Evolutionary conservation across 2,888 invertebrate species (phyloP).

Genomic region (Perizoma flavofasciatum): DNA sequence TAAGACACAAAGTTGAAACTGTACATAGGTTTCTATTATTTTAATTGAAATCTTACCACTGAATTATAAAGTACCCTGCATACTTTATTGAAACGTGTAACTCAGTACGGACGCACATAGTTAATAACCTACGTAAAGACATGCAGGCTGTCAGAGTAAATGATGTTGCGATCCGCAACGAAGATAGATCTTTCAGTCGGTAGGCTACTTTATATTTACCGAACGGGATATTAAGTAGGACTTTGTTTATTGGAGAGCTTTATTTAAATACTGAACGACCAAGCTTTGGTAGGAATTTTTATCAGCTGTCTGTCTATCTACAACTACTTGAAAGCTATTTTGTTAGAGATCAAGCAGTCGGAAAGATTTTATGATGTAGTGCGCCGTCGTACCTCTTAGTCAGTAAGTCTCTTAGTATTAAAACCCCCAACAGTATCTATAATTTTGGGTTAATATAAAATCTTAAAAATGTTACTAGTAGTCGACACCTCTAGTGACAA

Average conservation of each 20-base stretch:
- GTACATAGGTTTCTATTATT: no score
- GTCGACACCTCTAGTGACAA: no score
- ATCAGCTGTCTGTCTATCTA: not conserved
- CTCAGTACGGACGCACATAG: conserved; percentile 24
- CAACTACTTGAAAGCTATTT: no score
- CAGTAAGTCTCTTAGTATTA: no score
- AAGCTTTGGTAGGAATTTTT: not conserved
- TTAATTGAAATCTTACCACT: conserved; percentile 8
- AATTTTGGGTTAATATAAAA: no score
- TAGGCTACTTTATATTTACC: conserved; percentile 32
- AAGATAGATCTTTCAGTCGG: conserved; percentile 52
- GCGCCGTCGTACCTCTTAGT: no score
- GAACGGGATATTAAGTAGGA: conserved; percentile 21
- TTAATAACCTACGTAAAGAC: conserved; percentile 44
- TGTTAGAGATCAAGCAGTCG: no score
- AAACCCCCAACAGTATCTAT: no score
- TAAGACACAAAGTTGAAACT: no score
- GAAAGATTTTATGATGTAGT: no score
- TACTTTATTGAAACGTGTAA: conserved; percentile 20
- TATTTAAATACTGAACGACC: not conserved
- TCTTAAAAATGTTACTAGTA: no score
- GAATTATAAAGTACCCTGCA: conserved; percentile 5
- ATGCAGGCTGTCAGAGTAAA: conserved; percentile 53
- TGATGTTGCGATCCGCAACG: conserved; percentile 52
- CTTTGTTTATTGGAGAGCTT: conserved; percentile 17